phyloP scores from a whole-genome alignment of 1,140 invertebrate genomes.

The Campoletis sonorensis region DNA sequence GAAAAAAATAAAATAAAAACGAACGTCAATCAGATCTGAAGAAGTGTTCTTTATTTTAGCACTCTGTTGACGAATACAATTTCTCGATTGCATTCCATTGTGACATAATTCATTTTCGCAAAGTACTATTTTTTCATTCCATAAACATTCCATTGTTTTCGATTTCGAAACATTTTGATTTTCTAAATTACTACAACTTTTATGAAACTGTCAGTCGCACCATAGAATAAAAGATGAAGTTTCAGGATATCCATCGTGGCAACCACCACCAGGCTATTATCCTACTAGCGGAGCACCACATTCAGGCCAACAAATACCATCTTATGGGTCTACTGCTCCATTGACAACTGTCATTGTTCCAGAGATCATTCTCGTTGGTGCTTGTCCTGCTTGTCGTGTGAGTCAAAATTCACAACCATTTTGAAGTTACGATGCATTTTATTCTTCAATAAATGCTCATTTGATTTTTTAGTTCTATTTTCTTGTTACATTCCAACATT shows the following conservation, averaged over 20 bases:
- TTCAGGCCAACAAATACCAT: constrained; percentile 69
- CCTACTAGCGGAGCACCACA: constrained; percentile 56
- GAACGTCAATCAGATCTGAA: no score
- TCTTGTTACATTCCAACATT: no score
- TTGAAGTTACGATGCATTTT: neutral
- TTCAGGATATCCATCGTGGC: constrained; percentile 62
- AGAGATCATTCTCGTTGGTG: constrained; percentile 85
- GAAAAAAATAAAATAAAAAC: no score
- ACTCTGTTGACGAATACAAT: no score
- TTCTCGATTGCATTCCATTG: no score
- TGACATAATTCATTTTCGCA: no score
- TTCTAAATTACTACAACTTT: no score
- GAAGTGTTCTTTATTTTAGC: no score
- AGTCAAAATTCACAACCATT: constrained; percentile 54
- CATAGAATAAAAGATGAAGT: neutral
- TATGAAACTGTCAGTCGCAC: neutral
- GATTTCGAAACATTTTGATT: no score
- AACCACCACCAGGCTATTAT: constrained; percentile 72
- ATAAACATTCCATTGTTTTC: no score
- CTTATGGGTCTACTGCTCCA: constrained; percentile 75
- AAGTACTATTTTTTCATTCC: no score
- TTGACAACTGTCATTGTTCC: constrained; percentile 70
- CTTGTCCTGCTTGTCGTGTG: constrained; percentile 89
- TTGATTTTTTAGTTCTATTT: no score
- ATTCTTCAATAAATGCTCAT: neutral